phyloP scores from a whole-genome alignment of 2,888 invertebrate species.

The Tetramorium bicarinatum region DNA sequence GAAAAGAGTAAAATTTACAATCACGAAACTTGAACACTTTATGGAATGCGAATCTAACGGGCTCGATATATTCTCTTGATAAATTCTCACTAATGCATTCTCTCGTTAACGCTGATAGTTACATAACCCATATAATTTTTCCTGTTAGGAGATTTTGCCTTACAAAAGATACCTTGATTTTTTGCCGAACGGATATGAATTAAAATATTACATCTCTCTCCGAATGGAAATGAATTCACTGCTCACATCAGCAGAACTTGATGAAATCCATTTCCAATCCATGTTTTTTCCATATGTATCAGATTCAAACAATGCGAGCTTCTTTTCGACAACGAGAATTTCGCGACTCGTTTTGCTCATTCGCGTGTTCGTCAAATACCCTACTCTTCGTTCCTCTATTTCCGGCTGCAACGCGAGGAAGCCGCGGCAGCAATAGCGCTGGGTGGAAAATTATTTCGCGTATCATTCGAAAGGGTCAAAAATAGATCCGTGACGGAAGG shows the following conservation, averaged over 20 bases:
- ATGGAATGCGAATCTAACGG: not conserved
- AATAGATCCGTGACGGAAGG: conserved; percentile 58
- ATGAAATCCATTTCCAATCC: not conserved
- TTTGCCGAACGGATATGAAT: not conserved
- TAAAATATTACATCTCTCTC: not conserved
- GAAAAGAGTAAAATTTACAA: not conserved
- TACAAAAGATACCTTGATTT: not conserved
- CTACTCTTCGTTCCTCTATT: conserved; percentile 9
- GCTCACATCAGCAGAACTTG: not conserved
- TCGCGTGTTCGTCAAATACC: conserved; percentile 1
- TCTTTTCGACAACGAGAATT: not conserved
- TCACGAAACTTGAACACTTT: not conserved
- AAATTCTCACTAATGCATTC: not conserved
- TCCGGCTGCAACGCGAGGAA: not conserved
- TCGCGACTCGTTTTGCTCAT: not conserved
- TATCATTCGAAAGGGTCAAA: conserved; percentile 37
- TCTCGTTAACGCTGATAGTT: not conserved
- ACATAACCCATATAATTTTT: not conserved
- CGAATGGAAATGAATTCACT: not conserved
- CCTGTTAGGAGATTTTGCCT: not conserved
- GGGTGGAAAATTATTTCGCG: conserved; percentile 34
- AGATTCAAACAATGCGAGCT: not conserved
- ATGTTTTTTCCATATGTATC: not conserved
- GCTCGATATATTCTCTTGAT: not conserved
- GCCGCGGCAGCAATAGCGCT: not conserved